These are phyloP conservation scores for Drosophila kanapiae DNA, from an alignment of 1,140 invertebrate genomes.

Conservation along the genomic window DNA sequence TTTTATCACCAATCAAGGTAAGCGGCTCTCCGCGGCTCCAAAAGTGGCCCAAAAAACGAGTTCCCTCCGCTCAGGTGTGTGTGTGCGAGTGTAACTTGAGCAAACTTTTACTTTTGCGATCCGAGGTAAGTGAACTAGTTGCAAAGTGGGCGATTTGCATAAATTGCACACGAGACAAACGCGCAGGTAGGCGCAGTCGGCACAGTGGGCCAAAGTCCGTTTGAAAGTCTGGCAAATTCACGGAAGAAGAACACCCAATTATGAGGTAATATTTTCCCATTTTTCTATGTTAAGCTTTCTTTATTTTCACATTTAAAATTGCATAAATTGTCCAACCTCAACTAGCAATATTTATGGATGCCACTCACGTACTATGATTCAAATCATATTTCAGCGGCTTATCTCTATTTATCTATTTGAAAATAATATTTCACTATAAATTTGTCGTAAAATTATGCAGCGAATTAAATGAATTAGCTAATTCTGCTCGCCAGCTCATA, in stretches of 20 bases:
- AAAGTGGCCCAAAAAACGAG: conserved; percentile 68
- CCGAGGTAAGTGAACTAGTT: conserved; percentile 77
- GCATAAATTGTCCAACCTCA: no score
- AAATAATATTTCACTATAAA: conserved; percentile 12
- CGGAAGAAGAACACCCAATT: neutral
- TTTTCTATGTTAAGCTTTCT: no score
- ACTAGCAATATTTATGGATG: no score
- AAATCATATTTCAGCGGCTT: neutral
- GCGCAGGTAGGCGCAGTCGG: conserved; percentile 26
- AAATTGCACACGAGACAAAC: conserved; percentile 60
- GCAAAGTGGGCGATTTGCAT: conserved; percentile 76
- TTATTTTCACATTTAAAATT: no score
- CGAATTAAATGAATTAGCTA: conserved; percentile 2
- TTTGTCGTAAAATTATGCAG: conserved; percentile 28
- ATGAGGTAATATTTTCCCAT: no score
- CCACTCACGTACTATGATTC: neutral
- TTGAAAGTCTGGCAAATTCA: neutral
- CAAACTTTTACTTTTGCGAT: conserved; percentile 78
- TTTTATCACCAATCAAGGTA: conserved; percentile 81
- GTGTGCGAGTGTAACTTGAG: conserved; percentile 49
- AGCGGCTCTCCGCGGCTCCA: conserved; percentile 57
- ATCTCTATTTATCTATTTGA: neutral
- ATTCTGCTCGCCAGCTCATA: conserved; percentile 23
- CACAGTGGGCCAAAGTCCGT: conserved; percentile 19
- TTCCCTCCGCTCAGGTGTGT: conserved; percentile 40